phyloP scores from a whole-genome alignment of 2,797 vertebrate species.

The Selene dorsalis region DNA sequence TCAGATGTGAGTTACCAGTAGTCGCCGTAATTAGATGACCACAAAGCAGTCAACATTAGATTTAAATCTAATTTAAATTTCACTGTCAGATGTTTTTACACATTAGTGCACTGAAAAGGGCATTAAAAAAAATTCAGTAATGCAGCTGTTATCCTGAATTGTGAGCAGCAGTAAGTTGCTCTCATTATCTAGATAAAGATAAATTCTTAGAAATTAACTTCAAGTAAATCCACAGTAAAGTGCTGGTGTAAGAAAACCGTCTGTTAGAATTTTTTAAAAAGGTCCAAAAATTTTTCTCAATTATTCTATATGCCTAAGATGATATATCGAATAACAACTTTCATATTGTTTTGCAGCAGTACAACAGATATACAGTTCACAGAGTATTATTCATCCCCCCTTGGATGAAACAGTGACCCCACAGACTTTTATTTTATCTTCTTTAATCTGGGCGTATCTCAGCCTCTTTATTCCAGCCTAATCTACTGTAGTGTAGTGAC shows the following conservation, averaged over 20 bases:
- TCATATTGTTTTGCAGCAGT: not conserved
- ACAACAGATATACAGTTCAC: not conserved
- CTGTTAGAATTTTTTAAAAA: not conserved
- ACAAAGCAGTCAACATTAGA: slow-evolving; percentile 12
- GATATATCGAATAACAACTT: not conserved
- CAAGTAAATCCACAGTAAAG: not conserved
- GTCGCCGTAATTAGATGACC: not conserved
- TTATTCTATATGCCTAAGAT: not conserved
- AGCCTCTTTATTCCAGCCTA: slow-evolving; percentile 25
- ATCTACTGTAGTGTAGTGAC: slow-evolving; percentile 44
- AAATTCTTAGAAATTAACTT: slow-evolving; percentile 3
- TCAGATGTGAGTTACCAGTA: slow-evolving; percentile 13
- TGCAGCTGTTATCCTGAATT: not conserved
- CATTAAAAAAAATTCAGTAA: not conserved
- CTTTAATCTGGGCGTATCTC: slow-evolving; percentile 22
- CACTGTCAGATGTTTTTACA: slow-evolving; percentile 2
- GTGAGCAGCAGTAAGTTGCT: not conserved
- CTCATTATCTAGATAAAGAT: not conserved
- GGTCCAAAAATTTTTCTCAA: no score
- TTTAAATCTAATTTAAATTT: slow-evolving; percentile 1
- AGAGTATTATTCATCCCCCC: not conserved
- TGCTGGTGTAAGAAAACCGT: not conserved
- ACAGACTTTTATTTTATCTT: slow-evolving; percentile 26
- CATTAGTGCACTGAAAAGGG: not conserved
- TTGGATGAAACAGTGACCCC: not conserved